A percentile compares a stretch with the other conserved stretches of the same genome.
phyloP scores from a whole-genome alignment of 2,797 vertebrate species.

The Furcifer pardalis region DNA sequence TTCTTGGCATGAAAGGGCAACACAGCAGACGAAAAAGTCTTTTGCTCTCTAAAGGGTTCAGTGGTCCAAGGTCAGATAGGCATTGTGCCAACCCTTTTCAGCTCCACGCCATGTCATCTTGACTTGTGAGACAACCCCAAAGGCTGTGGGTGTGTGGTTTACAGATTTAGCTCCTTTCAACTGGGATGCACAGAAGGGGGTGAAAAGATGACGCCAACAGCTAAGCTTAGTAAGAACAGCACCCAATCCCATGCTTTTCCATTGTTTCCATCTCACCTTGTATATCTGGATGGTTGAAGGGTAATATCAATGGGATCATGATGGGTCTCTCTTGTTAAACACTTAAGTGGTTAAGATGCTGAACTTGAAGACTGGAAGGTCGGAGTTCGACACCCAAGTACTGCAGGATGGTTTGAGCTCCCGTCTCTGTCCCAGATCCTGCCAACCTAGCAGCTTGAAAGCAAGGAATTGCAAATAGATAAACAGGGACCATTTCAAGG shows the following conservation, averaged over 20 bases:
- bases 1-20: constrained; percentile 48
- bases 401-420: too few relatives aligned
- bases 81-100: constrained; percentile 43
- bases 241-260: too few relatives aligned
- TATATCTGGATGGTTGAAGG: neutral
- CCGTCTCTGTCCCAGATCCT: too few relatives aligned
- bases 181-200: accelerated
- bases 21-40: constrained; percentile 25
- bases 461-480: too few relatives aligned
- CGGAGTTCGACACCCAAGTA: too few relatives aligned
- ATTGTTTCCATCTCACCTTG: neutral
- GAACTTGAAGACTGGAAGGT: too few relatives aligned
- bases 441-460: too few relatives aligned
- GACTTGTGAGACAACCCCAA: constrained; percentile 24
- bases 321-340: neutral
- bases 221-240: neutral
- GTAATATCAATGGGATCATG: neutral
- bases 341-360: too few relatives aligned
- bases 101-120: constrained; percentile 32
- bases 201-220: neutral
- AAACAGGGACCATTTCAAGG: too few relatives aligned
- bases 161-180: constrained; percentile 26
- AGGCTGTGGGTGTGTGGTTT: constrained; percentile 46
- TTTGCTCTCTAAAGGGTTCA: constrained; percentile 38
- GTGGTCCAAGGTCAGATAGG: constrained; percentile 55